phyloP scores from a whole-genome alignment of 2,797 vertebrate species.

The Sebastes elongatus region DNA sequence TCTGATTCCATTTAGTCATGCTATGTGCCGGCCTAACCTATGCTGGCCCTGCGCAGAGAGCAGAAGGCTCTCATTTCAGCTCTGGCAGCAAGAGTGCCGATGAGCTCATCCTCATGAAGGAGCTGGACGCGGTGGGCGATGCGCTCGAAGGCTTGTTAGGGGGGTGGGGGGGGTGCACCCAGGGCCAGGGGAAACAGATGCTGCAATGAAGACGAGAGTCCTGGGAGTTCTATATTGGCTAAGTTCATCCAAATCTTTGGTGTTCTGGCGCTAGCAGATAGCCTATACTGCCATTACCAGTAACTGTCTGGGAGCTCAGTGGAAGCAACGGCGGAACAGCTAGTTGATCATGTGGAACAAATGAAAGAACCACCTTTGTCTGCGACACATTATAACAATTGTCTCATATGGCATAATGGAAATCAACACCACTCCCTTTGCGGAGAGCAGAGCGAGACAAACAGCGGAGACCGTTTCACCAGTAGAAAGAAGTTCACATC shows the following conservation, averaged over 20 bases:
- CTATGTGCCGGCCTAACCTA: conserved; percentile 77
- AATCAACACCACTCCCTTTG: conserved; percentile 52
- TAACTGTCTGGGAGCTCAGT: conserved; percentile 23
- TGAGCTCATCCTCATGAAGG: conserved; percentile 80
- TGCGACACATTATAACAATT: conserved; percentile 33
- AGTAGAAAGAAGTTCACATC: conserved; percentile 22
- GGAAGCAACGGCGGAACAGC: not conserved
- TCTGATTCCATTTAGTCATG: conserved; percentile 78
- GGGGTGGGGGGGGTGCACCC: conserved; percentile 19
- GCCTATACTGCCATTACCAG: conserved; percentile 36
- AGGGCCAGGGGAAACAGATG: conserved; percentile 71
- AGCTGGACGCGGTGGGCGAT: conserved; percentile 75
- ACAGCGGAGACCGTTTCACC: conserved; percentile 27
- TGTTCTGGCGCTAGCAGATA: conserved; percentile 47
- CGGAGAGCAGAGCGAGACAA: conserved; percentile 21
- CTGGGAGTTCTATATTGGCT: conserved; percentile 56
- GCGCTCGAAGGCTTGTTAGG: conserved; percentile 68
- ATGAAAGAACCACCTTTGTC: conserved; percentile 43
- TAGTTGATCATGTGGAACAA: conserved; percentile 52
- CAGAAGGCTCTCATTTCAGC: conserved; percentile 80
- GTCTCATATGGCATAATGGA: conserved; percentile 48
- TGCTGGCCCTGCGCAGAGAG: conserved; percentile 67
- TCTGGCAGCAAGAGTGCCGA: conserved; percentile 77
- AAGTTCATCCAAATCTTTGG: conserved; percentile 54
- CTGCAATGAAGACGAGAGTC: conserved; percentile 64